Evolutionary conservation across 2,797 vertebrate species (phyloP).

Genomic region (Ctenopoma kingsleyae): DNA sequence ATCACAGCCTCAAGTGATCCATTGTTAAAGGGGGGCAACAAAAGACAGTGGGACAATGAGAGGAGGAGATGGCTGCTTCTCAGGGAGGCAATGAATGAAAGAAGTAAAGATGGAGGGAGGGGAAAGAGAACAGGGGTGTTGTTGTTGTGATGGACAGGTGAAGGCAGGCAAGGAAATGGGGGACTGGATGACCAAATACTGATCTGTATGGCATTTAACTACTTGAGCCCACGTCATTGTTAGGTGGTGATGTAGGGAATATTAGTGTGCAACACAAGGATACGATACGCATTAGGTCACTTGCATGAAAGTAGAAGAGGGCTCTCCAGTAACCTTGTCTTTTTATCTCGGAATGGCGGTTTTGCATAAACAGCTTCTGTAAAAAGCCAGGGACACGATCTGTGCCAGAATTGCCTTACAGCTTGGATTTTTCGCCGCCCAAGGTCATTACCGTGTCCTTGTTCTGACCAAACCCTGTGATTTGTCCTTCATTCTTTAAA

Average conservation of each 20-base stretch:
- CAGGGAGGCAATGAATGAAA: slow-evolving; percentile 54
- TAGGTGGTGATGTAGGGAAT: slow-evolving; percentile 14
- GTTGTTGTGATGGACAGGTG: slow-evolving; percentile 63
- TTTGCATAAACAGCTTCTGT: slow-evolving; percentile 42
- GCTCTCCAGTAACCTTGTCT: slow-evolving; percentile 40
- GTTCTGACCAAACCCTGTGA: slow-evolving; percentile 30
- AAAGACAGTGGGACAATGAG: slow-evolving; percentile 70
- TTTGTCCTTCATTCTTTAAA: slow-evolving; percentile 51
- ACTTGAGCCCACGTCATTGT: slow-evolving; percentile 19
- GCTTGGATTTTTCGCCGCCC: slow-evolving; percentile 34
- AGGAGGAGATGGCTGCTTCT: slow-evolving; percentile 60
- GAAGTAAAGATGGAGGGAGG: slow-evolving; percentile 40
- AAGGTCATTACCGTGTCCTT: slow-evolving; percentile 56
- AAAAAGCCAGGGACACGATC: slow-evolving; percentile 26
- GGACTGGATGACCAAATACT: slow-evolving; percentile 34
- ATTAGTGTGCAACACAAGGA: slow-evolving; percentile 22
- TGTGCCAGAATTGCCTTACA: slow-evolving; percentile 7
- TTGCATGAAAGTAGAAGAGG: slow-evolving; percentile 30
- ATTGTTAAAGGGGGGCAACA: slow-evolving; percentile 64
- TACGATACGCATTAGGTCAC: slow-evolving; percentile 39
- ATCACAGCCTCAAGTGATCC: slow-evolving; percentile 58
- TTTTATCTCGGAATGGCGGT: slow-evolving; percentile 32
- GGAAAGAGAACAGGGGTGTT: slow-evolving; percentile 56
- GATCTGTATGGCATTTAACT: slow-evolving; percentile 52
- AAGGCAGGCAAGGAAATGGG: slow-evolving; percentile 33